Conservation (phyloP, 2,113 vertebrate genomes). For the Clupea harengus region DNA sequence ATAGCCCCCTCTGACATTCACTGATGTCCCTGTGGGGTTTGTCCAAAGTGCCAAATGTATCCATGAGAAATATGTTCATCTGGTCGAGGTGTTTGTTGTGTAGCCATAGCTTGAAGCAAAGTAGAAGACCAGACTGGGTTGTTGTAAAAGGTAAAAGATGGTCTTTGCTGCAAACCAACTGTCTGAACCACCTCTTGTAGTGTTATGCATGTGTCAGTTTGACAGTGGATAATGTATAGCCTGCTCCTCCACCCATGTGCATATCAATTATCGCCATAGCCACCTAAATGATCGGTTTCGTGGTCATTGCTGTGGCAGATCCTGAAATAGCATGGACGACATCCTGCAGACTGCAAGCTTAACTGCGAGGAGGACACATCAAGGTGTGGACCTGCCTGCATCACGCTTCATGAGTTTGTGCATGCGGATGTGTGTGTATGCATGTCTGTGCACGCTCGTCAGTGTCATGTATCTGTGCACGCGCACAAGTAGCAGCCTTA, state of each 20-base stretch:
- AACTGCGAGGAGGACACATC: not conserved
- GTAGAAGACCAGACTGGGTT: not conserved
- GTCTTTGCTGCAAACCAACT: not conserved
- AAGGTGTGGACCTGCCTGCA: not conserved
- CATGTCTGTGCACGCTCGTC: not conserved
- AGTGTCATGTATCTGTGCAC: not conserved
- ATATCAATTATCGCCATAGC: not conserved
- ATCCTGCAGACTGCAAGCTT: not conserved
- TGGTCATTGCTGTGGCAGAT: not conserved
- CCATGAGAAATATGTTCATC: not conserved
- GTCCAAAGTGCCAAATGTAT: not conserved
- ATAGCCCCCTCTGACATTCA: not conserved
- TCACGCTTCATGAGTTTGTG: not conserved
- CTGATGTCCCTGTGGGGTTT: not conserved
- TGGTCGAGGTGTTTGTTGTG: not conserved
- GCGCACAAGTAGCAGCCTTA: constrained; percentile 8
- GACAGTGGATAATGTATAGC: not conserved
- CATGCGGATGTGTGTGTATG: not conserved
- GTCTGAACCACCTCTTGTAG: not conserved
- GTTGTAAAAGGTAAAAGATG: not conserved
- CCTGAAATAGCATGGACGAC: not conserved
- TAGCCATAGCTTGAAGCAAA: not conserved
- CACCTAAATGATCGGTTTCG: not conserved
- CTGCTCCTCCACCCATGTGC: not conserved
- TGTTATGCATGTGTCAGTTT: not conserved